Evolutionary conservation across 2,888 invertebrate genomes (phyloP), one percentile per base, ranked within the genome.

Genomic region (Pollenia labialis): DNA sequence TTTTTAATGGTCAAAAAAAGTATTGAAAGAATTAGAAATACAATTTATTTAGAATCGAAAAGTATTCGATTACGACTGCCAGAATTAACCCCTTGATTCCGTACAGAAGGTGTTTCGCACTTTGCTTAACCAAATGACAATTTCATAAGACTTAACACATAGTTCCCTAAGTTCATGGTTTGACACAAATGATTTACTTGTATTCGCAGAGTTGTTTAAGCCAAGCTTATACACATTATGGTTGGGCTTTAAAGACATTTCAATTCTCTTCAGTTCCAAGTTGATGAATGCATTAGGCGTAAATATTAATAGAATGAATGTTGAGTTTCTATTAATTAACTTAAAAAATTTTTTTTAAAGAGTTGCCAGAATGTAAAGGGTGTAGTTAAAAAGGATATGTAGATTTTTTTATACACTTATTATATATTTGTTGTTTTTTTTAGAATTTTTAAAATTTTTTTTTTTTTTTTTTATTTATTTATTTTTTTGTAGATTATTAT

Each of bases 351-450:
- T 6, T 32, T 32, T 32, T 32, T 32, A 6, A 32, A 52, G 32
- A 87, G 83, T 87, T 84, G 83, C 84, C 87, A 76, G 76, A 80
- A 76, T 72, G 75, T 80, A 80, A 83, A 83, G 86, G 75, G 69
- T 46, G 50, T 9, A 11, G 44, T 10, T 46, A 52, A 58, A 72
- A 66, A 56, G 74, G 81, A 76, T 79, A 64, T 71, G 81, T 40
- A 48, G 50, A 52, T 60, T 52, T 80, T 80, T 4, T 72, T 69
- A 68, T 18, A 81, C 11, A 77, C 64, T 84, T 60, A 79, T 46
- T 81, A 46, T 16, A 32, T 50, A 74, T 62, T 40, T 23, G 11
- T 72, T 62, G 23, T 80, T 16, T 76, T 76, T 71, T 60, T 48
- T 69, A 62, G 11, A 7, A 10, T 14, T 12, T 79, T 79, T 56